Percentiles rank a stretch among this genome's conserved stretches.
These are phyloP conservation scores for Australoheros scitulus DNA, from an alignment of 2,113 vertebrate genomes.

Conservation along the genomic window DNA sequence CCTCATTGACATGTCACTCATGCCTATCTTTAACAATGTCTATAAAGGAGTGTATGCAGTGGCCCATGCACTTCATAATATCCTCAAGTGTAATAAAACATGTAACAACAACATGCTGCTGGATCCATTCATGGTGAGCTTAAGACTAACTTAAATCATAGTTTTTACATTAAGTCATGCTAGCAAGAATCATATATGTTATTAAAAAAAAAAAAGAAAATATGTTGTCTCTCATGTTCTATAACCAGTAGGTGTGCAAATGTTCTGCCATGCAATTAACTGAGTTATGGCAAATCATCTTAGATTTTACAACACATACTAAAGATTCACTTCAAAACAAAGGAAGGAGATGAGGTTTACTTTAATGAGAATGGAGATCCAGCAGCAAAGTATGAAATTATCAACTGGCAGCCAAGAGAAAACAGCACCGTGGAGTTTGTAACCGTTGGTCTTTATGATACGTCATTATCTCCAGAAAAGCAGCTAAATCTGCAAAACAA, in stretches of 20 bases:
- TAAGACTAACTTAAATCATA: too few species aligned
- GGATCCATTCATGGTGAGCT: slow-evolving; percentile 63
- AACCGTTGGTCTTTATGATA: slow-evolving; percentile 73
- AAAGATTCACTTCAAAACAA: slow-evolving; percentile 71
- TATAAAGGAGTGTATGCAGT: slow-evolving; percentile 68
- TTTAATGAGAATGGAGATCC: slow-evolving; percentile 77
- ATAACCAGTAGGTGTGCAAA: background rate
- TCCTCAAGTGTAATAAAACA: slow-evolving; percentile 49
- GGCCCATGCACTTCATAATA: slow-evolving; percentile 63
- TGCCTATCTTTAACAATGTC: too few species aligned
- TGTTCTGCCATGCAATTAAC: background rate
- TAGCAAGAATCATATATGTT: background rate
- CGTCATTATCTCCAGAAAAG: slow-evolving; percentile 56
- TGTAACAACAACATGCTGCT: slow-evolving; percentile 51
- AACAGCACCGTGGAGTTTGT: slow-evolving; percentile 65
- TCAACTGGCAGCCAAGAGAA: slow-evolving; percentile 75
- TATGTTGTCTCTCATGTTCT: background rate
- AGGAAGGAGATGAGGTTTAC: slow-evolving; percentile 74
- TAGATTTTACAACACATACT: slow-evolving; percentile 70
- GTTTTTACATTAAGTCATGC: background rate
- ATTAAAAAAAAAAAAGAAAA: background rate
- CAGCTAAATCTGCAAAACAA: slow-evolving; percentile 60
- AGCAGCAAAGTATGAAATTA: slow-evolving; percentile 77
- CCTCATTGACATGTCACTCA: too few species aligned
- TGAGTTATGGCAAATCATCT: background rate